Base-by-base conservation (phyloP, 2,888 invertebrate genomes). In the Argyra leucocephala region DNA sequence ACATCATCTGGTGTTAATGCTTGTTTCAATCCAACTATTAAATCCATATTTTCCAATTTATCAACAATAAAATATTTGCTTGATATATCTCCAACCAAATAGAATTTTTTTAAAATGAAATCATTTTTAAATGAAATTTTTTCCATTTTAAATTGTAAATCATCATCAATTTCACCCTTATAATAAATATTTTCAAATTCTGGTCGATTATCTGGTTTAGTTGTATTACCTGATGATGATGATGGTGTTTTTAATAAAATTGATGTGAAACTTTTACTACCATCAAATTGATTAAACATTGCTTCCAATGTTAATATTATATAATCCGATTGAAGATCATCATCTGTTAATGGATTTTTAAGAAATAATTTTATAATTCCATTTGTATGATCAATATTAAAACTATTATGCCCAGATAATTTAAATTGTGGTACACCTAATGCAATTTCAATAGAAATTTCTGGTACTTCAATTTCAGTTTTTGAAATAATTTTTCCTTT, bases 361-460 rank as follows among this genome's bases (percentile, higher is more conserved):
- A 18, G n/a, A 37, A 57, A 57, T 67, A 66, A 66, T 67, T 36
- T 22, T 36, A 66, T 69, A 12, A 12, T 48, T 18, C 48, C 48
- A 18, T 64, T 61, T 58, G 61, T 61, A 5, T 24, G 15, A 3
- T 59, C 37, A 10, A 67, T 22, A 12, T 64, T 62, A 64, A 72
- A 72, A 3, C 67, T 66, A 7, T 67, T 65, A 63, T 69, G 66
- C 0, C 71, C 72, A 9, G 15, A 64, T 26, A 73, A 65, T 18
- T 64, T 62, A 57, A 69, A 68, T 3, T 61, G 69, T 22, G 65
- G 57, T 37, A 58, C 61, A 57, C 63, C 65, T 26, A 73, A 66
- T 23, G 57, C 12, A n/a, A n/a, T n/a, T 3, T 48, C 18, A 3
- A 48, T 18, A 48, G 48, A 18, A 18, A 73, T 68, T 15, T 65